Base-by-base conservation (phyloP, 2,113 vertebrate genomes). In the Colaptes auratus region DNA sequence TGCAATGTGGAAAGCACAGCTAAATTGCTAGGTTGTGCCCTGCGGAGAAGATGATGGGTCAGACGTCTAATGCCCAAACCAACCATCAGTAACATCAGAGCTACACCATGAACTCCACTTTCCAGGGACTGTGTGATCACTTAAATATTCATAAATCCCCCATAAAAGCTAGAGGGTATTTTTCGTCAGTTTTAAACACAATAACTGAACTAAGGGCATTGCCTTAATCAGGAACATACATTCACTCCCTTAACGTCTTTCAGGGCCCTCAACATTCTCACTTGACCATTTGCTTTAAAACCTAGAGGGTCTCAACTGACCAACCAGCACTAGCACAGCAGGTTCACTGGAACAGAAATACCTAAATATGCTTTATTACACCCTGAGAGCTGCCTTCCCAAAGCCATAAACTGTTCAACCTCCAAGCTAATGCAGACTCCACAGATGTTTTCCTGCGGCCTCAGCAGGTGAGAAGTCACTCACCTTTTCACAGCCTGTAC, bases 41-140 rank as follows among this genome's bases (percentile, higher is more conserved):
- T 36, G 23, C 0, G 3, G 53, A 48, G 27, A 73, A 5, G 39
- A 61, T 0, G 15, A 56, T 0, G 0, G 39, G 48, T 52, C 61
- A 36, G 16, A 50, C 33, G n/a, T n/a, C 39, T 20, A 31, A 50
- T 0, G 2, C 55, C 39, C 18, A 56, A 79, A 67, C 39, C 48
- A 20, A 44, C 39, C 3, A 0, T 7, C 60, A 31, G 15, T 24
- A 67, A 61, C 0, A 6, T 11, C 66, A 44, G 52, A 59, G 5
- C 35, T 11, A 48, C 46, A 82, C 36, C 39, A 55, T 36, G 46
- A 89, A 90, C 1, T 0, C 3, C 3, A 2, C 20, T 50, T 21
- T 52, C 35, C 46, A 44, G 18, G 10, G 39, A 50, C n/a, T 0
- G 1, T 7, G 17, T 12, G 18, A 36, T 28, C 1, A 0, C 35